Evolutionary conservation across 1,140 invertebrate species (phyloP), one percentile per base, ranked within the genome.

Genomic region (Nomia melanderi): DNA sequence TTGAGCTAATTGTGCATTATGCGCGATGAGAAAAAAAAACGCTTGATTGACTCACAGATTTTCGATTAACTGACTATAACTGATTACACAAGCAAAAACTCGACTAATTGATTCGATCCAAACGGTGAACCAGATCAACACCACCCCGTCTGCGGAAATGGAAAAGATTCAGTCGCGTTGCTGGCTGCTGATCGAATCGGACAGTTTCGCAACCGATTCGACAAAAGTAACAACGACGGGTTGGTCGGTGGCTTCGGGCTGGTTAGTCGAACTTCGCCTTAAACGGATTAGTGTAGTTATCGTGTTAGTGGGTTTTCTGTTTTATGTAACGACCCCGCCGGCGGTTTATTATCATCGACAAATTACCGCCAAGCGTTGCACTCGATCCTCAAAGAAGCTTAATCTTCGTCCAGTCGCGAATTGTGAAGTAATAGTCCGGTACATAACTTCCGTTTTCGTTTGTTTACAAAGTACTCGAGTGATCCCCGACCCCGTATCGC

Each of bases 61-160:
- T n/a, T n/a, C n/a, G n/a, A n/a, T n/a, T n/a, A n/a, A n/a, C n/a
- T n/a, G n/a, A n/a, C n/a, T n/a, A n/a, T n/a, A n/a, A n/a, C n/a
- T 20, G 5, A 17, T 44, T 12, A 44, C 41, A 17, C 41, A 44
- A 44, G 14, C 41, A 44, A 17, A 44, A 44, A 20, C 41, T 41
- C 39, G 39, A n/a, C 3, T 44, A 17, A 44, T 44, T 44, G 20
- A 44, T 14, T 17, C 41, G 41, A 44, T 44, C 89, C 54, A 11
- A 12, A 20, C 14, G 17, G 1, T 9, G 47, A 50, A 50, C 47
- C 20, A n/a, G 47, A 50, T n/a, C n/a, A 50, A 5, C 41, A 17
- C 47, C 47, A n/a, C n/a, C 47, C 7, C 47, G 41, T 50, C 47
- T n/a, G 5, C 47, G 47, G n/a, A 50, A 50, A n/a, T n/a, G 8